Percentiles rank a stretch among this genome's conserved stretches.
Conservation (phyloP, 2,113 vertebrate species). For the Pluvianellus socialis region DNA sequence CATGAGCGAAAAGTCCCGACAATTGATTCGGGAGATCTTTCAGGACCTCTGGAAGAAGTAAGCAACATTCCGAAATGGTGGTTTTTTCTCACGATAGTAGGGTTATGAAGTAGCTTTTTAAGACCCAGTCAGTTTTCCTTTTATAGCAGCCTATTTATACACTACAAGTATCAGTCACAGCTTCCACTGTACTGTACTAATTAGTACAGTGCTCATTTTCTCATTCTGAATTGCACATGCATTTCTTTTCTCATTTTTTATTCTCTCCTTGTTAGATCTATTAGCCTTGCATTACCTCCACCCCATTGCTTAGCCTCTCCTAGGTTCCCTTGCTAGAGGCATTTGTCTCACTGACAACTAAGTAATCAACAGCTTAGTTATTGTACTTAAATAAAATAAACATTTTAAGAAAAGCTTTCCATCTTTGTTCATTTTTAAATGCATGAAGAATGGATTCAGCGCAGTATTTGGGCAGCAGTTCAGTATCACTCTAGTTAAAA, state of each 20-base stretch:
- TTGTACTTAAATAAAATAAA: not conserved
- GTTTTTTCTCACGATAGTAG: not conserved
- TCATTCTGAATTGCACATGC: not conserved
- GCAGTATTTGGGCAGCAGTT: not conserved
- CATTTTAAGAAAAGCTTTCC: not conserved
- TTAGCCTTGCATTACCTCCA: not conserved
- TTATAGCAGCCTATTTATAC: slow-evolving; percentile 28
- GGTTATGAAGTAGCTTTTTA: not conserved
- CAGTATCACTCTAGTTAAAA: not conserved
- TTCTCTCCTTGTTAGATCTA: not conserved
- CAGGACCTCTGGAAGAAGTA: not conserved
- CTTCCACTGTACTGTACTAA: slow-evolving; percentile 6
- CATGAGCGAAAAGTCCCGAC: not conserved
- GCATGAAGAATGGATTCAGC: not conserved
- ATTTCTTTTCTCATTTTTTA: not conserved
- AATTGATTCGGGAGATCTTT: not conserved
- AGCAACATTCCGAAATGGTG: not conserved
- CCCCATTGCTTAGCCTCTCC: not conserved
- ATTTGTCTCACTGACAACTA: not conserved
- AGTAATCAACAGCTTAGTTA: not conserved
- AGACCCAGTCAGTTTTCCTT: not conserved
- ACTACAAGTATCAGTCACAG: not conserved
- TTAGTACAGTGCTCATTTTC: slow-evolving; percentile 14
- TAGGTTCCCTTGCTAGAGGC: not conserved
- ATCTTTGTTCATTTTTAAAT: not conserved